Evolutionary conservation across 1,140 invertebrate species (phyloP), one percentile per base, ranked within the genome.

Genomic region (Trichomalopsis sarcophagae): DNA sequence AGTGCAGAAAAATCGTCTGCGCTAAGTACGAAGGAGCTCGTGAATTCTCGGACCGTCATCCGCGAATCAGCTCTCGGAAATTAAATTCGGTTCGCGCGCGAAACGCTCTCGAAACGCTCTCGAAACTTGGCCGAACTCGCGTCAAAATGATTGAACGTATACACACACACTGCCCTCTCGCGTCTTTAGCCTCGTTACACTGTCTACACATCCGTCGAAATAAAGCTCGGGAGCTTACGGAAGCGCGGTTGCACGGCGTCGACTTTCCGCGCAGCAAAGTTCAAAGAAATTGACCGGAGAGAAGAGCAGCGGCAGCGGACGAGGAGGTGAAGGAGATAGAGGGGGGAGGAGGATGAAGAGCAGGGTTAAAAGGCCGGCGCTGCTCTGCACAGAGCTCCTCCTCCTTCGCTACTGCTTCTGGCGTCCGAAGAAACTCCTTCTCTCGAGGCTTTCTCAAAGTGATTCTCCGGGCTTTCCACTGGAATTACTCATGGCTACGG

Each of bases 261-360:
- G 27, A 33, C 40, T 74, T 71, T 71, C 27, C 55, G n/a, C 9
- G 21, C 6, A 13, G 55, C n/a, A 78, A 84, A 79, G 75, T 78
- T 78, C 75, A 84, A 84, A 84, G 82, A 84, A 84, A 84, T 78
- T 78, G 82, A 77, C 82, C 82, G 71, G 62, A 55, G 33, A 76
- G 62, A 33, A 68, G 74, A 83, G 81, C 30, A 76, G 50, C 21
- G 27, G 14, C 44, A 30, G 68, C 44, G 44, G 10, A 11, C 5
- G 44, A 10, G 10, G 44, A 47, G 44, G 44, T 2, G 11, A 47
- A 17, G 14, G 17, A 17, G 27, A 27, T 21, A 62, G 55, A 21
- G 55, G 14, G 1, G 55, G 3, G 3, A 11, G 47, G 11, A 13
- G 13, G 47, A 50, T 11, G 13, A 21, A 62, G 55, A 62, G 55